Conservation (phyloP, 2,113 vertebrate species). For the Hypanus sabinus region DNA sequence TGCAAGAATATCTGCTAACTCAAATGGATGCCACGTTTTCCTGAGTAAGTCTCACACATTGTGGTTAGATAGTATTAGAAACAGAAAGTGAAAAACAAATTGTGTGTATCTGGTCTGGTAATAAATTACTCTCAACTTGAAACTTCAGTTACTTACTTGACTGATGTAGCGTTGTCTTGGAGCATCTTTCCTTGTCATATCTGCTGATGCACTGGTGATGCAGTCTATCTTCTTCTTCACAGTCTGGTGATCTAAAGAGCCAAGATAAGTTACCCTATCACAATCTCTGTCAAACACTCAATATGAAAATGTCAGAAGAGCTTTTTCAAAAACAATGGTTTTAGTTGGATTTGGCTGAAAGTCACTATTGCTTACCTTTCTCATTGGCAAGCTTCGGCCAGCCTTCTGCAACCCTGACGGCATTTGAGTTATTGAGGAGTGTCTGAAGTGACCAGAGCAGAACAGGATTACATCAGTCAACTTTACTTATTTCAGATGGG, state of each 20-base stretch:
- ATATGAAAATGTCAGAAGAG: conserved; percentile 45
- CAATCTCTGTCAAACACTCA: conserved; percentile 62
- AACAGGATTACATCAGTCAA: neutral
- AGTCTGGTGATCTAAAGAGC: conserved; percentile 27
- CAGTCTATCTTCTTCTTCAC: conserved; percentile 37
- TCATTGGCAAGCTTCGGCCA: conserved; percentile 32
- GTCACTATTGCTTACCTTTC: conserved; percentile 39
- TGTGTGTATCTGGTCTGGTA: neutral
- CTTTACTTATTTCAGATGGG: neutral
- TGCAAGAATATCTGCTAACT: no score
- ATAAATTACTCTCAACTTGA: neutral
- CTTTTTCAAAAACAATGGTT: neutral
- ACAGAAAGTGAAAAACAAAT: no score
- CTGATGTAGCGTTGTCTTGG: conserved; percentile 36
- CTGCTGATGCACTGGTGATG: neutral
- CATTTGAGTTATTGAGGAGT: conserved; percentile 27
- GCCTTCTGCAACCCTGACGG: neutral
- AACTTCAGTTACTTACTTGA: conserved; percentile 39
- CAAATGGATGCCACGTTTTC: no score
- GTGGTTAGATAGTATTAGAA: no score
- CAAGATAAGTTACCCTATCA: conserved; percentile 2
- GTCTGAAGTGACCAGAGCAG: conserved; percentile 2
- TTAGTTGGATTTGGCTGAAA: conserved; percentile 45
- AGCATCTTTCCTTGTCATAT: conserved; percentile 28
- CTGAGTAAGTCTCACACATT: no score